Evolutionary conservation across 2,888 invertebrate species (phyloP), one percentile per base, ranked within the genome.

Genomic region (Cheilosia variabilis): DNA sequence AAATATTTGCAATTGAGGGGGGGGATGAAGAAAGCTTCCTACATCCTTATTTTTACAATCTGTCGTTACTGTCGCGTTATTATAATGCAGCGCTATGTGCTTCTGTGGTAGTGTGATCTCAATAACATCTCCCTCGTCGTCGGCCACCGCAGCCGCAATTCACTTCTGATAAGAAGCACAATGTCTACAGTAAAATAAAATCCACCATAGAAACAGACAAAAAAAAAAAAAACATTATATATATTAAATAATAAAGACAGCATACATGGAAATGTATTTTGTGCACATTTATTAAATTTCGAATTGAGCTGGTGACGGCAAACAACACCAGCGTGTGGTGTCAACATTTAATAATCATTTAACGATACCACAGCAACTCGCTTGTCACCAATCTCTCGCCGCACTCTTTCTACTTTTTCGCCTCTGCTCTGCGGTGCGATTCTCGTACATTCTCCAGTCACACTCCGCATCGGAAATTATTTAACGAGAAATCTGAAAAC

Each of bases 221-320:
- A 15, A 53, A 47, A 52, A 37, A 34, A 63, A 69, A 41, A 15
- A 43, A 60, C 2, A 52, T 1, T 9, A 2, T 31, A 2, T 31
- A 9, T 2, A 9, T 9, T 7, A 31, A 69, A 63, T 50, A 60
- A 65, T 55, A 69, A 55, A 47, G 55, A 57, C 62, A 62, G 52
- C 41, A 34, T 50, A 37, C 15, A 57, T 58, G 41, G 10, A 19
- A 52, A 43, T 24, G 31, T 55, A 53, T 57, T 24, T 24, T 22
- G 22, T 52, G 10, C 15, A 53, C 45, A 62, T 68, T 73, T 37
- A 60, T 84, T 75, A 4, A 69, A 65, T 79, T 73, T 66, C 50
- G 71, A 79, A 80, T 84, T 84, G 69, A 75, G 68, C 63, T 79
- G 75, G 75, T 84, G 71, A 79, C 66, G 71, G 37, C 79, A 78